phyloP scores from a whole-genome alignment of 2,888 invertebrate genomes.

The Acanthosepion esculentum region DNA sequence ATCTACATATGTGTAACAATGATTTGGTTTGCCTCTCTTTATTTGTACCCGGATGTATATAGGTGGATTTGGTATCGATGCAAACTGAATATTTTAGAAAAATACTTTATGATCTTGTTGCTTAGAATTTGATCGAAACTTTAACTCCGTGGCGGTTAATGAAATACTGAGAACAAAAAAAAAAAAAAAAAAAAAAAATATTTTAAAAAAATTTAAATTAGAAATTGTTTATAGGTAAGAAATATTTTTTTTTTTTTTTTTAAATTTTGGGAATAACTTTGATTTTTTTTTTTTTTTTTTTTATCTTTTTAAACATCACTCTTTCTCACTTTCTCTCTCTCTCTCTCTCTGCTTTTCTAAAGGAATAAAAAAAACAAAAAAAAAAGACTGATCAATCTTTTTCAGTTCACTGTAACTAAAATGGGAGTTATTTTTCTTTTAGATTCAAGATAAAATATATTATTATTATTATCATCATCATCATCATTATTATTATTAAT shows the following conservation, averaged over 20 bases:
- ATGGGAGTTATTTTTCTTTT: too few species aligned
- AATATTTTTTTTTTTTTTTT: too few species aligned
- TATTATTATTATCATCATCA: too few species aligned
- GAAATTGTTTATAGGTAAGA: too few species aligned
- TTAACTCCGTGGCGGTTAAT: background rate
- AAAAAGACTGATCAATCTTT: too few species aligned
- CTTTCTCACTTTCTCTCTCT: constrained; percentile 5
- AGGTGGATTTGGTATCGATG: background rate
- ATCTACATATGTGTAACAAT: background rate
- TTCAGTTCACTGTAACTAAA: too few species aligned
- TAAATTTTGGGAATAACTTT: too few species aligned
- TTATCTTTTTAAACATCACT: background rate
- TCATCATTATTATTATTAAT: too few species aligned
- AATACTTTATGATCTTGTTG: background rate
- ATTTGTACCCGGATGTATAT: background rate
- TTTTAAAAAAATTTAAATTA: background rate
- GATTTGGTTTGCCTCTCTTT: background rate
- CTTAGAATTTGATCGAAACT: background rate
- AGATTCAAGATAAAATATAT: too few species aligned
- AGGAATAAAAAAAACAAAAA: too few species aligned
- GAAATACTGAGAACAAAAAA: background rate
- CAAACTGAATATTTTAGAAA: constrained; percentile 13
- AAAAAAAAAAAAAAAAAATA: background rate
- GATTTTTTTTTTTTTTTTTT: too few species aligned
- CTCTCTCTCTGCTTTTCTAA: background rate